phyloP scores from a whole-genome alignment of 2,797 vertebrate species.

The Lutjanus campechanus region DNA sequence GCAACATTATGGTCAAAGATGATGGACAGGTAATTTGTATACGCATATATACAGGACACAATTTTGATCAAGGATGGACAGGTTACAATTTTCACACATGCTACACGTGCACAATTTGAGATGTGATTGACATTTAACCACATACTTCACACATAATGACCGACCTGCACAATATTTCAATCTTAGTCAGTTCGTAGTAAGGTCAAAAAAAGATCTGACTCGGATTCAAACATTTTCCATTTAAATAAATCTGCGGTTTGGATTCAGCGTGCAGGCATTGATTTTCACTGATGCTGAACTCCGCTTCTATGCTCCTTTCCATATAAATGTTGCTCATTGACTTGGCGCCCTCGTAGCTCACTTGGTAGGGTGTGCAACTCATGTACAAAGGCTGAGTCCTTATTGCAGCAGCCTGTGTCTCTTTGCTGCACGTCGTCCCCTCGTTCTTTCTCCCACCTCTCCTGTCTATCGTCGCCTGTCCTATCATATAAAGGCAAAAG shows the following conservation, averaged over 20 bases:
- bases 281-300: neutral
- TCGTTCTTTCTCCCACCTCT: too few relatives aligned
- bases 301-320: neutral
- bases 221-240: neutral
- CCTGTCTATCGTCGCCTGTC: too few relatives aligned
- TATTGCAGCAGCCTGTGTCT: too few relatives aligned
- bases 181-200: neutral
- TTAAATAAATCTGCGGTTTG: neutral
- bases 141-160: neutral
- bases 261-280: neutral
- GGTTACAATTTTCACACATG: neutral
- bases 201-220: neutral
- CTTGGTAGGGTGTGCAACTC: too few relatives aligned
- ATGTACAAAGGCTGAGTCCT: too few relatives aligned
- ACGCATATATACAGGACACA: neutral
- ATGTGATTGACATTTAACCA: neutral
- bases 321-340: neutral
- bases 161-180: neutral
- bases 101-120: neutral
- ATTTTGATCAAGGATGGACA: neutral
- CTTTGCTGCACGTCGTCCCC: too few relatives aligned
- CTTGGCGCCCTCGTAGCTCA: too few relatives aligned
- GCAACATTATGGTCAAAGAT: constrained; percentile 92
- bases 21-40: constrained; percentile 86
- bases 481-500: too few relatives aligned